These are phyloP conservation scores for Parazoanthus darwini DNA, from an alignment of 92 coral and sea anemone genomes.

Conservation along the genomic window DNA sequence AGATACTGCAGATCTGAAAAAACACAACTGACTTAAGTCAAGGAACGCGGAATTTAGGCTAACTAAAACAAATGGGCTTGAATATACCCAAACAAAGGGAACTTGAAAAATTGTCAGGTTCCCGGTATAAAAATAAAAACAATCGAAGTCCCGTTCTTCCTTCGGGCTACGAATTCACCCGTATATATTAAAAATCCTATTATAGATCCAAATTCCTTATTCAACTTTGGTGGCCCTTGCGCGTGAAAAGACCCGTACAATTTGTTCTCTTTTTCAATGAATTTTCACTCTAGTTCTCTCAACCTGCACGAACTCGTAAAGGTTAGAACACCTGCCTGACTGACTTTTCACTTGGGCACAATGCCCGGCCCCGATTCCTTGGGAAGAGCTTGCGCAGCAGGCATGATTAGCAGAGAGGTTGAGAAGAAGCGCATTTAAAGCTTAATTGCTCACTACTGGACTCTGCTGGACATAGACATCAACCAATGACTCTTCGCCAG, in stretches of 20 bases:
- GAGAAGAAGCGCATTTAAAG: not conserved
- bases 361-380: constrained; percentile 9
- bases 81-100: constrained; percentile 25
- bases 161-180: constrained; percentile 6
- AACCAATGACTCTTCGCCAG: constrained; percentile 96
- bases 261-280: not conserved
- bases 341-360: not conserved
- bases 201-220: constrained; percentile 7
- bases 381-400: not conserved
- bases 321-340: not conserved
- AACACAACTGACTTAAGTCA: not conserved
- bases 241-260: not conserved
- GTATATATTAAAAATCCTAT: constrained; percentile 42
- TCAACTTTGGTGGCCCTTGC: not conserved
- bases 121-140: constrained; percentile 28
- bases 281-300: constrained; percentile 2
- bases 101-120: not conserved
- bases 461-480: constrained; percentile 99
- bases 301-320: not conserved
- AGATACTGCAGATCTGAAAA: not conserved
- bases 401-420: not conserved
- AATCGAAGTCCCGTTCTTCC: not conserved
- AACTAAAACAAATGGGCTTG: constrained; percentile 20
- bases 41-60: not conserved
- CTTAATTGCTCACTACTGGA: constrained; percentile 92